Percentiles rank a stretch among this genome's conserved stretches.
Conservation (phyloP, 2,113 vertebrate species). For the Rhombomys opimus region DNA sequence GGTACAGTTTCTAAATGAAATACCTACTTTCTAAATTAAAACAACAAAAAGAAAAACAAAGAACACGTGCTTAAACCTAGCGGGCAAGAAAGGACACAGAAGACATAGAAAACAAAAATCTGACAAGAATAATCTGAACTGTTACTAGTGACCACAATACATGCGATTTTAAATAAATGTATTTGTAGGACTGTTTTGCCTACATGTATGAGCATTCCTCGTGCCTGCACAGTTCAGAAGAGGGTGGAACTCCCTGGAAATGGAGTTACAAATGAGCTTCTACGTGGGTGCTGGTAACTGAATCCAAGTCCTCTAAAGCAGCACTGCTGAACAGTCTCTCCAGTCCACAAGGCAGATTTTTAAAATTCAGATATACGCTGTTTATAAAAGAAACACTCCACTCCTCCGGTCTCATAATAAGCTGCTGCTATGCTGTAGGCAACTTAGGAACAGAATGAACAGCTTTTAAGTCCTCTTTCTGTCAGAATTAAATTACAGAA, state of each 20-base stretch:
- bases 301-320: neutral
- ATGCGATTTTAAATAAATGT: neutral
- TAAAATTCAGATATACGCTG: neutral
- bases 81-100: neutral
- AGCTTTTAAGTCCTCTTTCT: constrained; percentile 24
- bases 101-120: neutral
- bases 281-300: neutral
- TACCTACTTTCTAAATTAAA: neutral
- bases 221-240: neutral
- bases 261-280: neutral
- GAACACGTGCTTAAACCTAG: neutral
- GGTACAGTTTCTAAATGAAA: neutral
- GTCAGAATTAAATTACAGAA: constrained; percentile 35
- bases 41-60: neutral
- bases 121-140: neutral
- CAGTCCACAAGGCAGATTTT: neutral
- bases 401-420: neutral
- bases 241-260: neutral
- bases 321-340: neutral
- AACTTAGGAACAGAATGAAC: neutral
- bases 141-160: neutral
- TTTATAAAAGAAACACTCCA: neutral
- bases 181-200: neutral
- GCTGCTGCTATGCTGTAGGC: neutral
- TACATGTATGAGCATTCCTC: neutral